Base-by-base conservation (phyloP, 2,113 vertebrate species). In the Laticauda laticaudata region DNA sequence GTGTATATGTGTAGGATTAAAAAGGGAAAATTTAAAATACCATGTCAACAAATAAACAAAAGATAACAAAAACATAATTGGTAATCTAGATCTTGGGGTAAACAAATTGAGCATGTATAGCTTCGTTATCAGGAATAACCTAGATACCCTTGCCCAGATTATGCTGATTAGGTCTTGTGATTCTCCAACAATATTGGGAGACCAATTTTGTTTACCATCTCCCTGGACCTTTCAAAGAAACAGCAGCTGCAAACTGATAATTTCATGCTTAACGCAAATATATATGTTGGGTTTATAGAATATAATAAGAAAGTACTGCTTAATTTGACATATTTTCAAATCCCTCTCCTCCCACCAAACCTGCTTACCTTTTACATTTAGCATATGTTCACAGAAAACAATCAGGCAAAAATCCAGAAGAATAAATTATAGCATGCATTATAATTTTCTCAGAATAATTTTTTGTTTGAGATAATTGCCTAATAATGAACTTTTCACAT, bases 371-470 rank as follows among this genome's bases (percentile, higher is more conserved):
- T 95, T 94, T 75, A n/a, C 92, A 91, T 5, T 0, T 69, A 56
- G 56, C 96, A 97, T 95, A 96, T 97, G 96, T 96, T 97, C 86
- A 29, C 61, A 91, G 93, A 94, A 96, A 95, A 93, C 53, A 96
- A 95, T 94, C 94, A 96, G 53, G 87, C 57, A 94, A 95, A 95
- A 94, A 91, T 9, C 61, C 95, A 97, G 93, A 87, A 92, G 88
- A 94, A 93, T 96, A 94, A 94, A 96, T 97, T 95, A 86, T 53
- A 94, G 86, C 91, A 91, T 97, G 92, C 43, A 94, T 93, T 94
- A 75, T 61, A 92, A 89, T 91, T 57, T 95, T 95, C 93, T 95
- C 86, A 75, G 94, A 95, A 95, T 95, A 96, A 96, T 96, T 96
- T 95, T 96, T 94, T 64, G 11, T 54, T 59, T 92, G 91, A 95